These are phyloP conservation scores for Leptarthrus brevirostris DNA, from an alignment of 2,888 invertebrate species.

Conservation along the genomic window DNA sequence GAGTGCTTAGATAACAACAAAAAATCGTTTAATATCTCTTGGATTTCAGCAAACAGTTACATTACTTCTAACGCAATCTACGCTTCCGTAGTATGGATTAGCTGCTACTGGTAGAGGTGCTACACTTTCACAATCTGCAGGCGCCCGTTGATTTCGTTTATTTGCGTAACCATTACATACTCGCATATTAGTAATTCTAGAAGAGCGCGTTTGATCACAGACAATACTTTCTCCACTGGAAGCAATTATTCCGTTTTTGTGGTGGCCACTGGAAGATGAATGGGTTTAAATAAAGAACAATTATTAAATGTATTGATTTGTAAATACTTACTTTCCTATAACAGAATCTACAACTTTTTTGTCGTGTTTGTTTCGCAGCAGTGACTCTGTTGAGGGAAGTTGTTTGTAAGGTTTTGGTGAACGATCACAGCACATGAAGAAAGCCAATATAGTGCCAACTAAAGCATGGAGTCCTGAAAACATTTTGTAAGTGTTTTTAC, in stretches of 20 bases:
- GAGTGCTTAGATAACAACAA: no score
- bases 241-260: conserved; percentile 9
- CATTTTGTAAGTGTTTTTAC: no score
- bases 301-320: background rate
- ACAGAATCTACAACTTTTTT: conserved; percentile 2
- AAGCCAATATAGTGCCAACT: conserved; percentile 59
- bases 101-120: conserved; percentile 40
- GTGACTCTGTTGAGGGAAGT: conserved; percentile 63
- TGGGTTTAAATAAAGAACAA: background rate
- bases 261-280: conserved; percentile 2
- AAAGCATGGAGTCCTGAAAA: conserved; percentile 48
- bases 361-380: conserved; percentile 47
- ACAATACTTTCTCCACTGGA: background rate
- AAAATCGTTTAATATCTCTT: no score
- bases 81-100: conserved; percentile 52
- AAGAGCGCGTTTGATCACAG: conserved; percentile 21
- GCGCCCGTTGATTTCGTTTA: conserved; percentile 4
- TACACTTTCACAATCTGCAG: background rate
- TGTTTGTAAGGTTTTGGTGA: conserved; percentile 62
- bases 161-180: conserved; percentile 29
- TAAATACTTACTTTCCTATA: conserved; percentile 10
- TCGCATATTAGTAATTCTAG: conserved; percentile 5
- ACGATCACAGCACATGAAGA: conserved; percentile 67
- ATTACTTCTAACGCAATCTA: conserved; percentile 45
- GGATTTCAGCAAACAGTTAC: background rate